These are phyloP conservation scores for Drosophila paulistorum DNA, from an alignment of 1,140 invertebrate genomes.

Conservation along the genomic window DNA sequence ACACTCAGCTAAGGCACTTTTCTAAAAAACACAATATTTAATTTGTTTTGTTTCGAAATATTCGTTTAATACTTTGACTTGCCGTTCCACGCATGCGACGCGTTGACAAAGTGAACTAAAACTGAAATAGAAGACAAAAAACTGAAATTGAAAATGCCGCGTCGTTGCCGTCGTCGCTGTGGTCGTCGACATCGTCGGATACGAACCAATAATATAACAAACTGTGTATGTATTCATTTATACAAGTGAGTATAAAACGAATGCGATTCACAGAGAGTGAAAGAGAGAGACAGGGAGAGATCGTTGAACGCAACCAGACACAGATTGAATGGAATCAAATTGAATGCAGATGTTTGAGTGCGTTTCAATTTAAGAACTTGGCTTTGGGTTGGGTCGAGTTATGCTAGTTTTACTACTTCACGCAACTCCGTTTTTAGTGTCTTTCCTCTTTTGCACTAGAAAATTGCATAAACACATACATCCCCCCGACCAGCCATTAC, in stretches of 20 bases:
- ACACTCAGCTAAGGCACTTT: constrained; percentile 33
- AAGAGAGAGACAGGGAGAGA: neutral
- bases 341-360: constrained; percentile 7
- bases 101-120: constrained; percentile 76
- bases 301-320: neutral
- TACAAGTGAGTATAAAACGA: neutral
- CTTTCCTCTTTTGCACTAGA: too few relatives aligned
- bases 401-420: constrained; percentile 6
- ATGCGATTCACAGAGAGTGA: neutral
- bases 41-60: neutral
- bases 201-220: neutral
- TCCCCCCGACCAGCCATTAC: constrained; percentile 38
- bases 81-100: constrained; percentile 66
- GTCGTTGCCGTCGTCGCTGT: neutral
- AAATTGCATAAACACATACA: neutral
- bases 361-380: constrained; percentile 13
- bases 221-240: neutral
- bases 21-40: constrained; percentile 7
- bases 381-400: constrained; percentile 11
- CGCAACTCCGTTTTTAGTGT: neutral
- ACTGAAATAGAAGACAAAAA: constrained; percentile 35
- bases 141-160: constrained; percentile 47
- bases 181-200: neutral
- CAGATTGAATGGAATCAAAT: constrained; percentile 8
- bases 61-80: neutral